phyloP scores from a whole-genome alignment of 2,888 invertebrate genomes.

The Holacanthella duospinosa region DNA sequence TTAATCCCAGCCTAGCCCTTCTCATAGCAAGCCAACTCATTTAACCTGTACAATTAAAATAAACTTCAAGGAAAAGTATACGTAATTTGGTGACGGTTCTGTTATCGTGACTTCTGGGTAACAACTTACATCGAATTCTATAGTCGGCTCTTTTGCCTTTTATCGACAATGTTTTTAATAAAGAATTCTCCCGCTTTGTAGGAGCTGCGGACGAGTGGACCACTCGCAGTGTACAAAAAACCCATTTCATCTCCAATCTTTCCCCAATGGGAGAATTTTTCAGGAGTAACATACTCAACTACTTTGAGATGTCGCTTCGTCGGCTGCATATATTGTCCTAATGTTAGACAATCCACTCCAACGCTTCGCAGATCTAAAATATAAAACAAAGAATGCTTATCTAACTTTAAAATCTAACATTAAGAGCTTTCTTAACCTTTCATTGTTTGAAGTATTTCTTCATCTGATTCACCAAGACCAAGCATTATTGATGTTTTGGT shows the following conservation, averaged over 20 bases:
- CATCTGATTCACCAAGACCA: conserved; percentile 82
- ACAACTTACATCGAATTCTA: no score
- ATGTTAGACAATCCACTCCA: conserved; percentile 88
- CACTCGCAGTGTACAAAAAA: conserved; percentile 93
- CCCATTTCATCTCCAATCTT: conserved; percentile 68
- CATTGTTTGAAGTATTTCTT: conserved; percentile 75
- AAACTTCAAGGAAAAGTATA: no score
- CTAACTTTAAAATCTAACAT: no score
- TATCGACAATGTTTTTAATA: conserved; percentile 64
- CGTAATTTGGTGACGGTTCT: no score
- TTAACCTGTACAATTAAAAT: no score
- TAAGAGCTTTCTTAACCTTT: conserved; percentile 47
- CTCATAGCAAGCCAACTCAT: no score
- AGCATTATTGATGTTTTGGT: conserved; percentile 99
- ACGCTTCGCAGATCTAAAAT: conserved; percentile 61
- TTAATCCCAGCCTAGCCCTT: no score
- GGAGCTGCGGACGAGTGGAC: conserved; percentile 90
- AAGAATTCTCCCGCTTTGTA: conserved; percentile 97
- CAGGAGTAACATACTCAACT: conserved; percentile 91
- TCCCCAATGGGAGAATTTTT: conserved; percentile 82
- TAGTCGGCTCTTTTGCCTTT: conserved; percentile 36
- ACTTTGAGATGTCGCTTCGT: conserved; percentile 89
- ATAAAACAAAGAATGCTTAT: not conserved
- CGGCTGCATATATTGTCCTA: conserved; percentile 99
- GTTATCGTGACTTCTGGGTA: no score